These are phyloP conservation scores for Lysandra bellargus DNA, from an alignment of 2,888 invertebrate species.

Conservation along the genomic window DNA sequence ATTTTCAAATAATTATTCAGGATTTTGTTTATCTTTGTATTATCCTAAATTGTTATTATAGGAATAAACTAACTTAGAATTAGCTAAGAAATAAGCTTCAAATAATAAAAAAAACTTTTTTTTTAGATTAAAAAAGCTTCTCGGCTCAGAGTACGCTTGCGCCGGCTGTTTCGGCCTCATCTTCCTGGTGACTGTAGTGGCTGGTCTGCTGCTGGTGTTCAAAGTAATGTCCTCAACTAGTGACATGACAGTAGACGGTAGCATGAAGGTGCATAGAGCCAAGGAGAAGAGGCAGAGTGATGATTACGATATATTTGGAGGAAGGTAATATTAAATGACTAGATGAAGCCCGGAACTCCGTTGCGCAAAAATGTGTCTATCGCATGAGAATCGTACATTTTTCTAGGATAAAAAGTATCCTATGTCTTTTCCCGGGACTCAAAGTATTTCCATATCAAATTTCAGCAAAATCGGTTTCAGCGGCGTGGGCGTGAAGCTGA, in stretches of 20 bases:
- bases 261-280: conserved; percentile 47
- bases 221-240: conserved; percentile 43
- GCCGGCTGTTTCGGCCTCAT: conserved; percentile 49
- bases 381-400: too few relatives aligned
- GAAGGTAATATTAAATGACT: background rate
- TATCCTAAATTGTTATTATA: too few relatives aligned
- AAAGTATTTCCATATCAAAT: too few relatives aligned
- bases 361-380: background rate
- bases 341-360: background rate
- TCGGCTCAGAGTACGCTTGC: conserved; percentile 55
- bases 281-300: conserved; percentile 41
- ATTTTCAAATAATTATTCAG: too few relatives aligned
- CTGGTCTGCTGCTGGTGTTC: conserved; percentile 52
- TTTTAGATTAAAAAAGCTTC: conserved; percentile 54
- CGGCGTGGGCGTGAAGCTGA: too few relatives aligned
- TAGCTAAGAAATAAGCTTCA: too few relatives aligned
- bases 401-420: too few relatives aligned
- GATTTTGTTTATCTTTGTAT: too few relatives aligned
- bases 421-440: too few relatives aligned
- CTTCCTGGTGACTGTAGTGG: conserved; percentile 49
- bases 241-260: conserved; percentile 36
- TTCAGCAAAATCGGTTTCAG: too few relatives aligned
- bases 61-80: background rate
- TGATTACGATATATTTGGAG: conserved; percentile 29
- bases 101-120: background rate